A percentile compares a stretch with the other conserved stretches of the same genome.
Conservation (phyloP, 2,113 vertebrate genomes). For the Ceyx melanurus region DNA sequence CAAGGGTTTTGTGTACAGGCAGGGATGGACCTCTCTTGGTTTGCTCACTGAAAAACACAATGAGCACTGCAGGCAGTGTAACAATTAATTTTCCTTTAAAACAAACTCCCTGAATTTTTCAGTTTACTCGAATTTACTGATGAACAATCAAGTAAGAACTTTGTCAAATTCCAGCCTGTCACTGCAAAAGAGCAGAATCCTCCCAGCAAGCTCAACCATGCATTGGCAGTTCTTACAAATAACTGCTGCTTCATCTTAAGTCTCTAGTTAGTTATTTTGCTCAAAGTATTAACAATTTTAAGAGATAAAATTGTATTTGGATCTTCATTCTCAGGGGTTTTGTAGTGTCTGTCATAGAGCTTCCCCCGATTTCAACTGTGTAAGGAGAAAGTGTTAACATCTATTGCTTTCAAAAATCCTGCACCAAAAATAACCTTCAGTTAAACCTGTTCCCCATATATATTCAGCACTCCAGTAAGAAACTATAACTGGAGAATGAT, state of each 20-base stretch:
- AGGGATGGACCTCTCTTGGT: background rate
- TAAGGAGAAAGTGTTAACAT: rapidly evolving
- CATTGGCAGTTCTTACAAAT: background rate
- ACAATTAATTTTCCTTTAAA: background rate
- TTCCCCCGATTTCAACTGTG: background rate
- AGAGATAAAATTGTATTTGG: background rate
- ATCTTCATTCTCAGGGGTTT: background rate
- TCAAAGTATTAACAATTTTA: background rate
- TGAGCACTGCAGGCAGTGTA: background rate
- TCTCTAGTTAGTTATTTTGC: background rate
- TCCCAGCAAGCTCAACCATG: background rate
- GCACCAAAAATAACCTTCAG: background rate
- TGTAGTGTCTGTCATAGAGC: background rate
- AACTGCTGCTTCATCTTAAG: background rate
- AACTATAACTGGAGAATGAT: background rate
- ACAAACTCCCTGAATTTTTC: background rate
- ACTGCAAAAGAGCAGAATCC: background rate
- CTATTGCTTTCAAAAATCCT: background rate
- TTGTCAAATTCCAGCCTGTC: background rate
- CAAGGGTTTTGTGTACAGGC: background rate
- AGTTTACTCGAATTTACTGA: background rate
- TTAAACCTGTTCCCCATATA: background rate
- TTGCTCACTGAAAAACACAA: background rate
- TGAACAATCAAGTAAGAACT: background rate
- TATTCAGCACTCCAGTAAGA: background rate